phyloP scores from a whole-genome alignment of 2,797 vertebrate genomes.

The Aplochiton taeniatus region DNA sequence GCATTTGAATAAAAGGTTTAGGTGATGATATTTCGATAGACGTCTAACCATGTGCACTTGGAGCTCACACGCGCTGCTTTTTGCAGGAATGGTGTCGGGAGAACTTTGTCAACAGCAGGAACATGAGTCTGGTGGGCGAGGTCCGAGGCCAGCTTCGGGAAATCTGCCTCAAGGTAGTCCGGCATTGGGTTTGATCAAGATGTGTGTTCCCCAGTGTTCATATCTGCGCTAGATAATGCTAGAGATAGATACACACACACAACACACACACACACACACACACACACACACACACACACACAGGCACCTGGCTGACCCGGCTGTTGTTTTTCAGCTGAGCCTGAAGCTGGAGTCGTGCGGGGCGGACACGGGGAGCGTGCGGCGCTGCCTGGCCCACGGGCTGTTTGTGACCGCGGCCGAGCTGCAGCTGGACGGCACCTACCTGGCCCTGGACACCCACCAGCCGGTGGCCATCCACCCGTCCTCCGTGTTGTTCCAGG shows the following conservation, averaged over 20 bases:
- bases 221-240: no score
- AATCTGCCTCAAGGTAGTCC: constrained; percentile 92
- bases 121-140: constrained; percentile 89
- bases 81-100: constrained; percentile 94
- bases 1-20: not conserved
- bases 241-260: no score
- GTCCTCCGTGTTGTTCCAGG: constrained; percentile 92
- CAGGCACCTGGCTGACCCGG: not conserved
- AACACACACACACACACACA: no score
- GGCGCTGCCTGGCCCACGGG: constrained; percentile 91
- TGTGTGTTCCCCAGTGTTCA: no score
- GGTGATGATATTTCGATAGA: not conserved
- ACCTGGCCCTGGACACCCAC: constrained; percentile 84
- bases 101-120: constrained; percentile 93
- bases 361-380: constrained; percentile 75
- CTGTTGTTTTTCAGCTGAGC: constrained; percentile 76
- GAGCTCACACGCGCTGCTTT: not conserved
- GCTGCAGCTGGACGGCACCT: constrained; percentile 87
- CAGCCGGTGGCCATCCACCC: constrained; percentile 92
- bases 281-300: no score
- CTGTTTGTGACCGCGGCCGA: constrained; percentile 91
- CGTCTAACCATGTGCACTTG: not conserved
- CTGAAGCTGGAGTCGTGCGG: constrained; percentile 85
- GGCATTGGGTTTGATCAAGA: no score
- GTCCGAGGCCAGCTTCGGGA: constrained; percentile 90